Evolutionary conservation across 2,888 invertebrate genomes (phyloP), one percentile per base, ranked within the genome.

Genomic region (Seira ritae): DNA sequence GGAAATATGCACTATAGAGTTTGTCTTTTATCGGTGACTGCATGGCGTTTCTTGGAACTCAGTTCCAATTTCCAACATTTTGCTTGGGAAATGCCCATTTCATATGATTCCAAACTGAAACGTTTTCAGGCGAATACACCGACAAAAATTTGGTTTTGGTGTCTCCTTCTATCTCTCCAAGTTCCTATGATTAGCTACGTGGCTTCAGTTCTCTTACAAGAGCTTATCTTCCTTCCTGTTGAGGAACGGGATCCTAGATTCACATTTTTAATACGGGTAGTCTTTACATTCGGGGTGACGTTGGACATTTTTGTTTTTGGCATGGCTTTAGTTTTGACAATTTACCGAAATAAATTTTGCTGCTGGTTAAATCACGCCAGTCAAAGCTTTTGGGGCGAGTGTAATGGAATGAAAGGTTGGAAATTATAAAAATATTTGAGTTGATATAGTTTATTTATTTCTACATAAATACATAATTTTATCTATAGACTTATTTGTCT

Each of bases 131-230:
- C 31, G 1, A 68, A 68, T 37, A 1, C 17, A n/a, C 17, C 17
- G 15, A 68, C 10, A 19, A 42, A 46, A 8, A 42, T 22, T 12
- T 42, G 12, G 42, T 0, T 4, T 8, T 71, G 55, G 71, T 50
- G 24, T 19, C 15, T 22, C 17, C 22, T 55, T 23, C 24, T 71
- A 1, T 1, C 6, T 0, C 0, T 55, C 12, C 71, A 55, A 55
- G n/a, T 71, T 23, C 71, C 71, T 17, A 2, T 55, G 23, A 71
- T 71, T n/a, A 15, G 23, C n/a, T 71, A 55, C 24, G 8, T 12
- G 6, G 17, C 20, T n/a, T 71, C 15, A 17, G n/a, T 55, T 4
- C 17, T 71, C n/a, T n/a, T 71, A 1, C 46, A 60, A 55, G 71
- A 55, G 31, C 23, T 55, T 1, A n/a, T n/a, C n/a, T n/a, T 71